Evolutionary conservation across 2,888 invertebrate genomes (phyloP).

Genomic region (Troilus luridus): DNA sequence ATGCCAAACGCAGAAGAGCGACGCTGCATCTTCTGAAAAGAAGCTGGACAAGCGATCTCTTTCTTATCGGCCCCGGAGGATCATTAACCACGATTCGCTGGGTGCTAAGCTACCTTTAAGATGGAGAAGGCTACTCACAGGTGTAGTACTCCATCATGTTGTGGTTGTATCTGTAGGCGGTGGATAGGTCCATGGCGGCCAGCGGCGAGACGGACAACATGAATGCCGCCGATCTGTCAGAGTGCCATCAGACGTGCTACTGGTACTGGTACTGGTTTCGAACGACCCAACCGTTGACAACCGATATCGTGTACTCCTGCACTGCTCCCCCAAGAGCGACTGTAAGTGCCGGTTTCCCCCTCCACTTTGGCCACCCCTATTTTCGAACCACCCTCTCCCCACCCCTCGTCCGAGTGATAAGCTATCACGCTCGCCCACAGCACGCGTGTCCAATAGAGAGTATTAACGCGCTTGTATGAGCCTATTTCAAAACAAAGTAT

Average conservation of each 20-base stretch:
- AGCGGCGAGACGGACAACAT: conserved; percentile 63
- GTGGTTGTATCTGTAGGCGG: conserved; percentile 95
- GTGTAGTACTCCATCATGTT: conserved; percentile 99
- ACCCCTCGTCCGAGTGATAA: background rate
- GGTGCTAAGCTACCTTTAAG: background rate
- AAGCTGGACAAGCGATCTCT: background rate
- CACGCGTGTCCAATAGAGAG: background rate
- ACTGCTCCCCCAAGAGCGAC: conserved; percentile 50
- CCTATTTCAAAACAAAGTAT: background rate
- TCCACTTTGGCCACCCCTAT: conserved; percentile 52
- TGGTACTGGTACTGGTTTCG: background rate
- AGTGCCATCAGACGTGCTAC: background rate
- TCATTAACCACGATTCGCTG: background rate
- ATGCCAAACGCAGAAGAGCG: background rate
- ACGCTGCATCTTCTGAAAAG: background rate
- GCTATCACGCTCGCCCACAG: background rate
- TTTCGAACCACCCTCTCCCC: conserved; percentile 11
- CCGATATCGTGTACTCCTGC: background rate
- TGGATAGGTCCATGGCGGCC: conserved; percentile 88
- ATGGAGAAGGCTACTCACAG: conserved; percentile 77
- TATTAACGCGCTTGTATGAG: background rate
- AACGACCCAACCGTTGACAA: background rate
- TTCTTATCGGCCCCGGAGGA: background rate
- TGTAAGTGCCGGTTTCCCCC: conserved; percentile 45
- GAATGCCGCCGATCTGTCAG: conserved; percentile 44